Evolutionary conservation across 1,140 invertebrate genomes (phyloP), one percentile per base, ranked within the genome.

Genomic region (Drosophila insularis): DNA sequence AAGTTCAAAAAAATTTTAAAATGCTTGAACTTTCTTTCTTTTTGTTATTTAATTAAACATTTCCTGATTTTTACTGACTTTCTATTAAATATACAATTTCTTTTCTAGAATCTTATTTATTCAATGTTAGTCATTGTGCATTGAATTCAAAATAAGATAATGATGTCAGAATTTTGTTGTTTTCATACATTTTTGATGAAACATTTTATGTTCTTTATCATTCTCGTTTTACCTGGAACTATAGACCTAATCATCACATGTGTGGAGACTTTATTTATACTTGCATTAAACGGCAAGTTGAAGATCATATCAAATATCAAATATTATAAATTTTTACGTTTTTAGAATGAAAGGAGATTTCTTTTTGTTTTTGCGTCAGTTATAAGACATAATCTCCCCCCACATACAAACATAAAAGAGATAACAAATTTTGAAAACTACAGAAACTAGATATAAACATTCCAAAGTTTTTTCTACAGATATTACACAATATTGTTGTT

Each of bases 391-490:
- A 50, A 50, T 37, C 35, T 37, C 35, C 8, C 8, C 27, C 0
- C 27, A 27, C 5, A 27, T 5, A 27, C 27, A 27, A 4, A 21
- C 8, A 50, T 2, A n/a, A 43, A 43, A 43, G 40, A 21, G 19
- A 50, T 2, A n/a, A 37, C 35, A 37, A 5, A 37, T 37, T 37
- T 37, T 4, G 21, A 13, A 74, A 58, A 69, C 69, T 61, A 35
- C 13, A 39, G 4, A 27, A 32, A 43, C 14, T 31, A 68, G 72
- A 74, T 74, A 74, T 55, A 35, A 40, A 58, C 23, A 7, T 40
- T 4, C 17, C 56, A 59, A 46, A 61, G 71, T 58, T 14, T 27
- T 27, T 27, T 56, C 3, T 21, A 72, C 46, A 68, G 74, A 74
- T 62, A 50, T 50, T 50, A 50, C 43, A 50, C 19, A 50, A 50